These are phyloP conservation scores for Lepidochrysops patricia DNA, from an alignment of 2,888 invertebrate genomes.

Conservation along the genomic window DNA sequence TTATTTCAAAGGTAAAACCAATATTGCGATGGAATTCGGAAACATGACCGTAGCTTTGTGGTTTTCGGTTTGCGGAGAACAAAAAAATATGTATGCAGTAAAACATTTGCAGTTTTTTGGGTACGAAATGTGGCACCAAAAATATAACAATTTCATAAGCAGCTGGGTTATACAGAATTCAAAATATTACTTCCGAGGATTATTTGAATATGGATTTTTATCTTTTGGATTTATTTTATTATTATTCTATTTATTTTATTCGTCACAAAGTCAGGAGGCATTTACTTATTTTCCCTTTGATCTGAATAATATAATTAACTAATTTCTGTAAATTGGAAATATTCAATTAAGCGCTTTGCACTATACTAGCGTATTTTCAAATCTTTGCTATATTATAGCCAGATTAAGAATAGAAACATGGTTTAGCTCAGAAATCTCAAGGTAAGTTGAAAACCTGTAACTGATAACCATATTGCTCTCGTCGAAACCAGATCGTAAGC, in stretches of 20 bases:
- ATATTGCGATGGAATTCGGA: constrained; percentile 7
- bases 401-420: too few species aligned
- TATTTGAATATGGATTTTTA: not conserved
- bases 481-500: constrained; percentile 18
- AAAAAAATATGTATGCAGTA: not conserved
- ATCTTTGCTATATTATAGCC: too few species aligned
- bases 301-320: too few species aligned
- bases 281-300: too few species aligned
- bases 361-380: too few species aligned
- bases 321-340: too few species aligned
- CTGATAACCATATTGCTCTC: not conserved
- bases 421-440: too few species aligned
- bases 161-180: not conserved
- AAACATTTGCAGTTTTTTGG: not conserved
- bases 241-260: too few species aligned
- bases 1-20: not conserved
- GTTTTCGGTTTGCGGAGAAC: not conserved
- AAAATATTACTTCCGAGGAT: not conserved
- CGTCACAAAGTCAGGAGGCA: too few species aligned
- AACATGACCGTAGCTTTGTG: constrained; percentile 1
- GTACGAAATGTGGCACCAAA: not conserved
- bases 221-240: too few species aligned
- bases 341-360: too few species aligned
- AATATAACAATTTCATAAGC: not conserved
- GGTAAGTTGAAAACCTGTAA: not conserved